Conservation (phyloP, 1,140 invertebrate species). For the Danaus plexippus region DNA sequence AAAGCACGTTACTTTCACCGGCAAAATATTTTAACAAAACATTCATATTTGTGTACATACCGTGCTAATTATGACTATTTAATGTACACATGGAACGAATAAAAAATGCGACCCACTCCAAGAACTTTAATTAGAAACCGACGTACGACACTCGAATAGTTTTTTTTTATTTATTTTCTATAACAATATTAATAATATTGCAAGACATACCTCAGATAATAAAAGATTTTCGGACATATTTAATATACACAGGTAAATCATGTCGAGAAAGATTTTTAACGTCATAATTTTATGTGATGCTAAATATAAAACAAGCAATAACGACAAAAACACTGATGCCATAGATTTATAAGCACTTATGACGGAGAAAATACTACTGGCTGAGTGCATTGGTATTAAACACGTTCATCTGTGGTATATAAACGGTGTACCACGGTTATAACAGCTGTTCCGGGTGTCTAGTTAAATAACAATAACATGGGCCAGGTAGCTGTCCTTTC, state of each 20-base stretch:
- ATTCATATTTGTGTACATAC: constrained; percentile 23
- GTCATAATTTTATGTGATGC: constrained; percentile 17
- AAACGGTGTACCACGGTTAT: background rate
- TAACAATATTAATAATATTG: background rate
- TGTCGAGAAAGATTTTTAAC: constrained; percentile 15
- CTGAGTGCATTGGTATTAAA: background rate
- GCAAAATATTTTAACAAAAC: constrained; percentile 21
- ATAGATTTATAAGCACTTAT: constrained; percentile 16
- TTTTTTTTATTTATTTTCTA: too few species aligned
- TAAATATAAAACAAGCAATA: constrained; percentile 16
- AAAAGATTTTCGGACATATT: constrained; percentile 18
- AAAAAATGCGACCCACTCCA: too few species aligned
- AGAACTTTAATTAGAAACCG: too few species aligned
- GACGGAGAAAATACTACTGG: constrained; percentile 14
- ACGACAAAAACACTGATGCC: constrained; percentile 21
- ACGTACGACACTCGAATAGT: too few species aligned
- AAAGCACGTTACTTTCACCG: constrained; percentile 24
- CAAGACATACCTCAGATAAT: constrained; percentile 14
- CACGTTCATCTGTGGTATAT: too few species aligned
- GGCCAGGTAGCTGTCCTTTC: constrained; percentile 29
- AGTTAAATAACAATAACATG: constrained; percentile 14
- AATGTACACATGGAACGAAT: background rate
- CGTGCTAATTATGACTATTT: constrained; percentile 17
- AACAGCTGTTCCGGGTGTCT: constrained; percentile 14
- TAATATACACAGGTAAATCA: constrained; percentile 16